phyloP scores from a whole-genome alignment of 2,888 invertebrate genomes.

The Frankliniella intonsa region DNA sequence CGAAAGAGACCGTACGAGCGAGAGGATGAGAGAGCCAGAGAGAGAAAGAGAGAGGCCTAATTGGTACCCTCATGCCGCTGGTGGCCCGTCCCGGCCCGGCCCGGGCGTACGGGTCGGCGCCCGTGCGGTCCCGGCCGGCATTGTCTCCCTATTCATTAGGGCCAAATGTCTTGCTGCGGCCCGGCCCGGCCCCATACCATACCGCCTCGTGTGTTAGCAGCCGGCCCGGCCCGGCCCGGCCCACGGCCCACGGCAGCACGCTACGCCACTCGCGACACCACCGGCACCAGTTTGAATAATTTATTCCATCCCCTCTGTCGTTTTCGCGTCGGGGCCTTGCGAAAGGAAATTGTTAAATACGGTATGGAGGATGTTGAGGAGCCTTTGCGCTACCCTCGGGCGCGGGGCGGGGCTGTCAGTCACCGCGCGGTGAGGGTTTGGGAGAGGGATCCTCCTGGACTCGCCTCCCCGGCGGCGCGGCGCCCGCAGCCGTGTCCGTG shows the following conservation, averaged over 20 bases:
- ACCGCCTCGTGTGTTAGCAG: neutral
- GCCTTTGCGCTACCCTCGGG: no score
- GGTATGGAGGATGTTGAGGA: no score
- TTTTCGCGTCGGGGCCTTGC: neutral
- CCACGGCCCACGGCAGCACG: neutral
- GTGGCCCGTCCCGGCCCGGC: neutral
- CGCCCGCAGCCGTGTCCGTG: no score
- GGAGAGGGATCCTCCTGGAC: no score
- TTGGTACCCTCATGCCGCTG: conserved; percentile 2
- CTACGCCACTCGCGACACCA: no score
- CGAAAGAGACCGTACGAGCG: neutral
- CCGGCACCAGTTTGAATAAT: no score
- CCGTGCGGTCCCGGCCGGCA: neutral
- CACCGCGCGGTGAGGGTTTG: no score
- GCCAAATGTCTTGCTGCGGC: neutral
- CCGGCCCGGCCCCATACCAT: conserved; percentile 8
- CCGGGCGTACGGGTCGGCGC: neutral
- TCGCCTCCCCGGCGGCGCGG: no score
- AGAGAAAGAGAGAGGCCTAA: neutral
- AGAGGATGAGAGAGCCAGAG: neutral
- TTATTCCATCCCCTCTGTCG: neutral
- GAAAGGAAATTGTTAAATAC: no score
- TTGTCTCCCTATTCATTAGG: conserved; percentile 22
- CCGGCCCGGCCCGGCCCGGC: neutral
- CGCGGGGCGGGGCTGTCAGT: no score